These are phyloP conservation scores for Karalla daura DNA, from an alignment of 2,797 vertebrate species.

Conservation along the genomic window DNA sequence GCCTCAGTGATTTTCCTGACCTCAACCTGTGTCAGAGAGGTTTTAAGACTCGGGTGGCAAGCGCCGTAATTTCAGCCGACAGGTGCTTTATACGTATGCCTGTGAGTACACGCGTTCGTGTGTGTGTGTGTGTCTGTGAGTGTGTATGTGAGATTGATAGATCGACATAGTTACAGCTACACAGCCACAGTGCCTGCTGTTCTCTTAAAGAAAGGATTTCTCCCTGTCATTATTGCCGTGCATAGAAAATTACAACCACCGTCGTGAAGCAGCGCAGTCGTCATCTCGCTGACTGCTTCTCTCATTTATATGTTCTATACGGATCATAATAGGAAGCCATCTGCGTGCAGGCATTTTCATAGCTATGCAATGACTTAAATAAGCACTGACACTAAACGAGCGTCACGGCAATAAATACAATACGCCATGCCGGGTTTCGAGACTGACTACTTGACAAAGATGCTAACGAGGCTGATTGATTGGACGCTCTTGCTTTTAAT, in stretches of 20 bases:
- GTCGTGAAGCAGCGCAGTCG: slow-evolving; percentile 36
- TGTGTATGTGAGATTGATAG: slow-evolving; percentile 5
- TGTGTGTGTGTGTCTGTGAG: slow-evolving; percentile 1
- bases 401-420: slow-evolving; percentile 49
- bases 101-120: too few relatives aligned
- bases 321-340: slow-evolving; percentile 48
- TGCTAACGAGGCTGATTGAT: slow-evolving; percentile 69
- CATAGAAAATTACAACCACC: slow-evolving; percentile 36
- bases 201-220: slow-evolving; percentile 33
- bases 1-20: neutral
- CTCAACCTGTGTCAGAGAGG: slow-evolving; percentile 16
- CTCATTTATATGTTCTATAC: slow-evolving; percentile 56
- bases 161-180: slow-evolving; percentile 17
- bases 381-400: slow-evolving; percentile 52
- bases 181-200: slow-evolving; percentile 43
- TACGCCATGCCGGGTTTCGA: slow-evolving; percentile 29
- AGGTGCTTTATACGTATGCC: too few relatives aligned
- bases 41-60: slow-evolving; percentile 6
- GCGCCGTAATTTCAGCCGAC: slow-evolving; percentile 1
- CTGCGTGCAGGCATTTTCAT: slow-evolving; percentile 40
- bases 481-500: slow-evolving; percentile 59
- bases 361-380: slow-evolving; percentile 44
- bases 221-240: slow-evolving; percentile 34
- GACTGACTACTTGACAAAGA: slow-evolving; percentile 43
- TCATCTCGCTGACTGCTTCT: slow-evolving; percentile 53